These are phyloP conservation scores for Anguilla megastoma DNA, from an alignment of 2,797 vertebrate genomes.

Conservation along the genomic window DNA sequence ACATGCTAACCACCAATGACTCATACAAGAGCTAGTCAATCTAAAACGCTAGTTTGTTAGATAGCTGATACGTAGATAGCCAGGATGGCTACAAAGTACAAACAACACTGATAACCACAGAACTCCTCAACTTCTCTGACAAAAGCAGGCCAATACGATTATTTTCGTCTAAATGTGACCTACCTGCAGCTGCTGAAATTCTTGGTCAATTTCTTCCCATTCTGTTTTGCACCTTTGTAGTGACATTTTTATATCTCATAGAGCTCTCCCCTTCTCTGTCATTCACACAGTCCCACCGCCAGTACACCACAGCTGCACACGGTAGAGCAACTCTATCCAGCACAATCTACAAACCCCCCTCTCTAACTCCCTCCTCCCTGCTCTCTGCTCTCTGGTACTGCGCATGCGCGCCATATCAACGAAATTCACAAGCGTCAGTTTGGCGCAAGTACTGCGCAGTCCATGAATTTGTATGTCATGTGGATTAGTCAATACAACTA, in stretches of 20 bases:
- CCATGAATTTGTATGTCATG: not conserved
- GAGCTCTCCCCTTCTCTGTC: slow-evolving; percentile 21
- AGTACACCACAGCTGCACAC: slow-evolving; percentile 33
- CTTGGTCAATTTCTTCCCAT: slow-evolving; percentile 86
- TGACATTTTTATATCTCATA: slow-evolving; percentile 71
- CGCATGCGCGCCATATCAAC: not conserved
- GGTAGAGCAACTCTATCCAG: not conserved
- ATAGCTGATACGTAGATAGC: slow-evolving; percentile 7
- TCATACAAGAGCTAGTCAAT: not conserved
- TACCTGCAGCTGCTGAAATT: slow-evolving; percentile 92
- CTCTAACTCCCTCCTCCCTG: slow-evolving; percentile 4
- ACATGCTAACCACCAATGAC: slow-evolving; percentile 14
- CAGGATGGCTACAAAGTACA: slow-evolving; percentile 12
- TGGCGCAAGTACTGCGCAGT: not conserved
- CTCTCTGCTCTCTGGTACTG: slow-evolving; percentile 14
- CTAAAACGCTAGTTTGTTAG: not conserved
- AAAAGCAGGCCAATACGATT: slow-evolving; percentile 7
- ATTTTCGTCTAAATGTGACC: slow-evolving; percentile 23
- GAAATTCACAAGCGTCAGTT: not conserved
- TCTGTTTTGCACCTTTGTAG: slow-evolving; percentile 75
- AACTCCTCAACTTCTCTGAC: slow-evolving; percentile 6
- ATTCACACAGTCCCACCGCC: slow-evolving; percentile 17
- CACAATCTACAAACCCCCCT: slow-evolving; percentile 6
- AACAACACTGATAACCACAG: not conserved
- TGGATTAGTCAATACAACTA: not conserved